These are phyloP conservation scores for Shinisaurus crocodilurus DNA, from an alignment of 2,113 vertebrate genomes.

Conservation along the genomic window DNA sequence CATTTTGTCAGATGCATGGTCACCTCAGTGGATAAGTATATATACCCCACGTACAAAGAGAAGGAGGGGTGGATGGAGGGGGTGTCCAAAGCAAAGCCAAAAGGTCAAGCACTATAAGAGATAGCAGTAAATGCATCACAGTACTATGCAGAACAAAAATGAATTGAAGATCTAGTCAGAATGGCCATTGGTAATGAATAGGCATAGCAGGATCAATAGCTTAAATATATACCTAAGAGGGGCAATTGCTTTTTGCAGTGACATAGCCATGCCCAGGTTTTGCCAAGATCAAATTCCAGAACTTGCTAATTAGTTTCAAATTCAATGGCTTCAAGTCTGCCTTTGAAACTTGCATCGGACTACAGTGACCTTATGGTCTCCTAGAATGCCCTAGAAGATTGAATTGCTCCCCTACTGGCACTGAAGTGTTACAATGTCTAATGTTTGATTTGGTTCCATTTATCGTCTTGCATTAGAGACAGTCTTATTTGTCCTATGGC, in stretches of 20 bases:
- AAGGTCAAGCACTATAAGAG: conserved; percentile 2
- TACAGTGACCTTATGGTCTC: not conserved
- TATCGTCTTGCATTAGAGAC: not conserved
- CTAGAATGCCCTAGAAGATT: not conserved
- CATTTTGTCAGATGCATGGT: not conserved
- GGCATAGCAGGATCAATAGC: not conserved
- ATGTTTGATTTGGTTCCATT: not conserved
- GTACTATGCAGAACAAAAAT: conserved; percentile 6
- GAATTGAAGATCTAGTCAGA: not conserved
- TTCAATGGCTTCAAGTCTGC: not conserved
- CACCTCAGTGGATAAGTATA: not conserved
- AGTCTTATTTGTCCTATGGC: not conserved
- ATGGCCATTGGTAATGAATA: not conserved
- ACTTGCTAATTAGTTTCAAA: not conserved
- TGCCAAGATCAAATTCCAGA: not conserved
- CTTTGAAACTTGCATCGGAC: not conserved
- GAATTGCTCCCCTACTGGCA: not conserved
- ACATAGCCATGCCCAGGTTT: not conserved
- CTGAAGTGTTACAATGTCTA: not conserved
- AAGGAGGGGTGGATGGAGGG: not conserved
- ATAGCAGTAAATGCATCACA: not conserved
- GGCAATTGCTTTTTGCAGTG: not conserved
- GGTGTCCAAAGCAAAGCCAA: not conserved
- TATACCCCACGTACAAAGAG: conserved; percentile 14
- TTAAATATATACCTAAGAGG: not conserved